Evolutionary conservation across 2,113 vertebrate genomes (phyloP).

Genomic region (Serilophus lunatus): DNA sequence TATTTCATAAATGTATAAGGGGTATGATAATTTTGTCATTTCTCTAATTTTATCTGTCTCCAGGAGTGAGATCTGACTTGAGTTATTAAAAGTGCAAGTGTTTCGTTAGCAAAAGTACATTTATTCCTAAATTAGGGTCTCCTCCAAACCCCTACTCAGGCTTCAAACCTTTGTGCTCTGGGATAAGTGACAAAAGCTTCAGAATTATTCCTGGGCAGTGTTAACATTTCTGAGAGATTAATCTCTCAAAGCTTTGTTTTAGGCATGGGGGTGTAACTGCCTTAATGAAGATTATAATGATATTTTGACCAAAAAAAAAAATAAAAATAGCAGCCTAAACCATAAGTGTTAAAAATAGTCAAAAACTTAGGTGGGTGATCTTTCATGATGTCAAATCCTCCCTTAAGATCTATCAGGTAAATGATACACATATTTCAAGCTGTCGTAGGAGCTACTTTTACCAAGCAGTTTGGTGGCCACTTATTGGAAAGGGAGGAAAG

Average conservation of each 20-base stretch:
- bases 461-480: background rate
- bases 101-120: background rate
- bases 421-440: constrained; percentile 48
- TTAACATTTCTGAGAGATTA: background rate
- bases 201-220: background rate
- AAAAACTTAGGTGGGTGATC: background rate
- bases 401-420: constrained; percentile 22
- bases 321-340: background rate
- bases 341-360: background rate
- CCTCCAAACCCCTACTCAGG: background rate
- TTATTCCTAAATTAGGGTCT: constrained; percentile 18
- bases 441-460: background rate
- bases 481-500: background rate
- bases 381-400: constrained; percentile 32
- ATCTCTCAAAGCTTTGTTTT: constrained; percentile 2
- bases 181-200: background rate
- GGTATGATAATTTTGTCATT: background rate
- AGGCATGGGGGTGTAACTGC: background rate
- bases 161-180: background rate
- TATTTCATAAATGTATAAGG: background rate
- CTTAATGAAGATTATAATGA: constrained; percentile 11
- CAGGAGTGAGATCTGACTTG: background rate
- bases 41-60: background rate
- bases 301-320: constrained; percentile 29
- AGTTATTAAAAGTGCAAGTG: constrained; percentile 12